phyloP scores from a whole-genome alignment of 2,888 invertebrate species.

The Periphyllus acericola region DNA sequence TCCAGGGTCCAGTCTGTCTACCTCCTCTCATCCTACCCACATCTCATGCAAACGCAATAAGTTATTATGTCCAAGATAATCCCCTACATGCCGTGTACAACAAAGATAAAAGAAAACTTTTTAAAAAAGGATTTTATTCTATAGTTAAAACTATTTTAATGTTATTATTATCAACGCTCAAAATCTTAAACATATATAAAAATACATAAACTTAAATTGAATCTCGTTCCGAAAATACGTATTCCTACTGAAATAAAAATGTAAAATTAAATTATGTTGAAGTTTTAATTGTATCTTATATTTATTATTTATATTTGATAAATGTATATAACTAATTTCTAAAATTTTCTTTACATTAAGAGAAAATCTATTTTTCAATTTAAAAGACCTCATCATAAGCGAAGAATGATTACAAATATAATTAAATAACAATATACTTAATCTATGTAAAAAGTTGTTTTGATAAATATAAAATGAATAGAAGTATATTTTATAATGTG shows the following conservation, averaged over 20 bases:
- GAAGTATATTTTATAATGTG: no score
- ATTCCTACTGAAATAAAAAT: conserved; percentile 17
- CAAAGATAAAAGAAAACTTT: conserved; percentile 59
- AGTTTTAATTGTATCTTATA: conserved; percentile 28
- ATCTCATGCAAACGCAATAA: conserved; percentile 61
- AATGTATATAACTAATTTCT: neutral
- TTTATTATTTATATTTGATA: neutral
- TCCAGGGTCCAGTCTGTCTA: conserved; percentile 61
- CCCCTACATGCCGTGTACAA: conserved; percentile 49
- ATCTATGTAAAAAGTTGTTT: no score
- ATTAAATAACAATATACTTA: neutral
- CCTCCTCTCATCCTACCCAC: conserved; percentile 58
- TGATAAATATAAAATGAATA: no score
- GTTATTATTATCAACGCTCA: conserved; percentile 39
- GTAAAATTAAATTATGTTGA: conserved; percentile 22
- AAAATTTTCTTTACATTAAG: neutral
- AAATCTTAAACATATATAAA: conserved; percentile 37
- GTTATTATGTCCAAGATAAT: conserved; percentile 62
- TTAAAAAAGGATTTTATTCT: conserved; percentile 44
- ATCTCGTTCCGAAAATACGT: conserved; percentile 28
- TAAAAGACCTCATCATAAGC: neutral
- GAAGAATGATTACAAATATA: neutral
- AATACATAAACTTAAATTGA: conserved; percentile 51
- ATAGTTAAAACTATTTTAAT: conserved; percentile 51
- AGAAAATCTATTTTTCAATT: neutral